A percentile compares a stretch with the other conserved stretches of the same genome.
Conservation (phyloP, 2,113 vertebrate species). For the Gasterosteus nipponicus region DNA sequence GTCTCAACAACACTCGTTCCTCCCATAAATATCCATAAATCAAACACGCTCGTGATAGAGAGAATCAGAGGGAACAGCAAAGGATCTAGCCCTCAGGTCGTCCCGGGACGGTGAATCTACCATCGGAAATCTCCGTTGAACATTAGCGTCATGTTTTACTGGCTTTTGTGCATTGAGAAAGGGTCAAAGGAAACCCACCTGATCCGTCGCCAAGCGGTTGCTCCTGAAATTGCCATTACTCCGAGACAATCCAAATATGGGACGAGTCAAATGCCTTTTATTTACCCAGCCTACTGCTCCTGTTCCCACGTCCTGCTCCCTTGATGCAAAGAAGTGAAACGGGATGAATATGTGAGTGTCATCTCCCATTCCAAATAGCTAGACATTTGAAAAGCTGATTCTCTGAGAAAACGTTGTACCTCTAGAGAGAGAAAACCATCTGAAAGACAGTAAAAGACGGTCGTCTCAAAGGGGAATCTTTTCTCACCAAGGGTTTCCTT, state of each 20-base stretch:
- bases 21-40: constrained; percentile 72
- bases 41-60: constrained; percentile 44
- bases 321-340: constrained; percentile 65
- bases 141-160: constrained; percentile 19
- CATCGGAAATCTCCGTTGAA: constrained; percentile 35
- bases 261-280: constrained; percentile 45
- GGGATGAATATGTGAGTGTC: constrained; percentile 77
- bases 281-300: constrained; percentile 45
- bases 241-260: constrained; percentile 37
- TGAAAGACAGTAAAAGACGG: constrained; percentile 75
- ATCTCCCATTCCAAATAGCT: constrained; percentile 78
- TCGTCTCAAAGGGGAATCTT: constrained; percentile 71
- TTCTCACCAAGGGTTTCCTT: constrained; percentile 69
- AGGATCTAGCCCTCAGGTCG: constrained; percentile 35
- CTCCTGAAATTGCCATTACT: constrained; percentile 45
- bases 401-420: constrained; percentile 72
- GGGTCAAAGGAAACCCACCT: constrained; percentile 30
- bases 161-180: constrained; percentile 29
- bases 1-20: constrained; percentile 57
- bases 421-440: constrained; percentile 72
- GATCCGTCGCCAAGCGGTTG: constrained; percentile 22
- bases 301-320: constrained; percentile 19
- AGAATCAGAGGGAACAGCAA: constrained; percentile 32
- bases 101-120: constrained; percentile 34
- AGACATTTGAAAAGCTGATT: constrained; percentile 76